Evolutionary conservation across 2,113 vertebrate species (phyloP), one percentile per base, ranked within the genome.

Genomic region (Rhynchomys soricoides): DNA sequence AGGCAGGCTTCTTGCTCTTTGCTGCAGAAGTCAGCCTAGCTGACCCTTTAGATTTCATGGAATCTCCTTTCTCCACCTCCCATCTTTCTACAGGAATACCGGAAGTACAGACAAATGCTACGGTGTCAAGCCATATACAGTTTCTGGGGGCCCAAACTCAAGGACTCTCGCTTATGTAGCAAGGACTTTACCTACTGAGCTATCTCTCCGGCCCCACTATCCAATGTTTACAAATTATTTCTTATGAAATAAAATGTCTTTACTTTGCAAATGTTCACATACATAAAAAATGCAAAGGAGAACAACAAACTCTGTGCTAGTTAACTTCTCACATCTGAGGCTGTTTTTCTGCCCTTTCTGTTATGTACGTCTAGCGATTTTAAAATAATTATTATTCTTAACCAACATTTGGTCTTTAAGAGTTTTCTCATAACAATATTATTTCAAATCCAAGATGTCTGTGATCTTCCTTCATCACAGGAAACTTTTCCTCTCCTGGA

Each of bases 371-470:
- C 43, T 70, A 48, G 43, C n/a, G 75, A 81, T 82, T 93, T 81
- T 71, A 45, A 96, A 94, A 77, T 29, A 92, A 86, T 77, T 52
- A 75, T 93, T 78, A 93, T 79, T 93, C 91, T 93, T 52, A 95
- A 70, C 17, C 21, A 73, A 26, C 3, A 34, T 43, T 83, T 79
- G 22, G 45, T 95, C 13, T 48, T 68, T 86, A 43, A n/a, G 12
- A 81, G 43, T 86, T 95, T 94, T 95, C 89, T 71, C 12, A 86
- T 31, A 74, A 40, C 26, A 70, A 81, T 10, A 68, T 9, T 34
- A 93, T 71, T 34, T 92, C 59, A 71, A 57, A 48, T 77, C 5
- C 1, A 81, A 74, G 31, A 52, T 16, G 37, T 5, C 26, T 66
- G 37, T 86, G 43, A 71, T 7, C 29, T 92, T 83, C 31, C 16